A percentile compares a stretch with the other conserved stretches of the same genome.
phyloP scores from a whole-genome alignment of 2,113 vertebrate genomes.

The Sardina pilchardus region DNA sequence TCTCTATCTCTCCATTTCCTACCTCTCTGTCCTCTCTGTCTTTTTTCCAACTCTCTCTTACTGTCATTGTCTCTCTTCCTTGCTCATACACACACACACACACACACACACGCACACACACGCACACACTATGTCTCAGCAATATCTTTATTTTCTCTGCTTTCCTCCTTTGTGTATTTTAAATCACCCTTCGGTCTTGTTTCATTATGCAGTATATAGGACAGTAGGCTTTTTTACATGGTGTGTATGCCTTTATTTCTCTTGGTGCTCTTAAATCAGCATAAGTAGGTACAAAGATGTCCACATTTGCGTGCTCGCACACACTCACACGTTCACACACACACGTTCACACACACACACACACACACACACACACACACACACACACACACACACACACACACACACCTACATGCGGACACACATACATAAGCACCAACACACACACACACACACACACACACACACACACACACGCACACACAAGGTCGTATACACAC shows the following conservation, averaged over 20 bases:
- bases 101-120: neutral
- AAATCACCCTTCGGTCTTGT: constrained; percentile 11
- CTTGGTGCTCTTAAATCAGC: neutral
- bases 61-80: constrained; percentile 48
- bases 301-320: neutral
- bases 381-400: neutral
- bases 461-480: neutral
- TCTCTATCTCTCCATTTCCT: constrained; percentile 5
- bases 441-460: neutral
- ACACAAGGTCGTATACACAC: neutral
- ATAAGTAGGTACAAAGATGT: neutral
- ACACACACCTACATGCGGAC: neutral
- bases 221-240: neutral
- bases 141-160: neutral
- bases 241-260: neutral
- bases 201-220: neutral
- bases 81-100: neutral
- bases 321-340: neutral
- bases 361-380: neutral
- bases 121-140: neutral
- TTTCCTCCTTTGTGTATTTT: constrained; percentile 2
- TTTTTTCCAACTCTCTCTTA: constrained; percentile 27
- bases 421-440: too few species aligned
- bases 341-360: neutral
- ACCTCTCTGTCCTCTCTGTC: neutral